phyloP scores from a whole-genome alignment of 1,140 invertebrate genomes.

The Muscidifurax raptorellus region DNA sequence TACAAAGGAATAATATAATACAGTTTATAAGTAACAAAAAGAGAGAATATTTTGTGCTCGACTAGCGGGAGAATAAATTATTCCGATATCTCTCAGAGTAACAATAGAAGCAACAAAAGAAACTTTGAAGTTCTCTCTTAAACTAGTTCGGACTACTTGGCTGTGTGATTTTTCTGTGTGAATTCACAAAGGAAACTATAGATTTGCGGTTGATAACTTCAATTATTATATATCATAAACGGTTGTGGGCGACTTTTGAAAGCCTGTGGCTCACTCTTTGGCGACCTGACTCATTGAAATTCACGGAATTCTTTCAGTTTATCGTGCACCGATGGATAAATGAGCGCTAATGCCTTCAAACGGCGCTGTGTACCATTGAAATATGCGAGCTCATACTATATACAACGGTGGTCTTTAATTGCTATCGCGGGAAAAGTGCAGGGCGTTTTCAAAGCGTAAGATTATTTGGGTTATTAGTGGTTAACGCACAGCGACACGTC shows the following conservation, averaged over 20 bases:
- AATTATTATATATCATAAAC: not conserved
- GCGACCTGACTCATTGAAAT: slow-evolving; percentile 21
- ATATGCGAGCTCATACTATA: not conserved
- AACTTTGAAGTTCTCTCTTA: not conserved
- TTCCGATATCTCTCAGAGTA: not conserved
- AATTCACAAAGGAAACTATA: not conserved
- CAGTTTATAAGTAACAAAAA: too few species aligned
- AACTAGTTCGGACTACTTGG: not conserved
- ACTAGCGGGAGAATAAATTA: not conserved
- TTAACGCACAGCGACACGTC: not conserved
- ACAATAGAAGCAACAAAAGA: not conserved
- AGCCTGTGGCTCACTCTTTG: not conserved
- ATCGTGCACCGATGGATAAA: not conserved
- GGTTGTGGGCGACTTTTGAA: not conserved
- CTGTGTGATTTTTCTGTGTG: not conserved
- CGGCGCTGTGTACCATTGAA: not conserved
- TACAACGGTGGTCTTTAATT: slow-evolving; percentile 14
- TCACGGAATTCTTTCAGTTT: slow-evolving; percentile 18
- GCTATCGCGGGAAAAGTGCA: not conserved
- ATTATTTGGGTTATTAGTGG: slow-evolving; percentile 7
- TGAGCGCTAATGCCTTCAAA: slow-evolving; percentile 10
- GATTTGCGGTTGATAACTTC: slow-evolving; percentile 17
- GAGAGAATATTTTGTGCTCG: too few species aligned
- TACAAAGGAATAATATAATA: too few species aligned
- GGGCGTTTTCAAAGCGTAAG: not conserved